Evolutionary conservation across 2,113 vertebrate genomes (phyloP).

Genomic region (Azemiops feae): DNA sequence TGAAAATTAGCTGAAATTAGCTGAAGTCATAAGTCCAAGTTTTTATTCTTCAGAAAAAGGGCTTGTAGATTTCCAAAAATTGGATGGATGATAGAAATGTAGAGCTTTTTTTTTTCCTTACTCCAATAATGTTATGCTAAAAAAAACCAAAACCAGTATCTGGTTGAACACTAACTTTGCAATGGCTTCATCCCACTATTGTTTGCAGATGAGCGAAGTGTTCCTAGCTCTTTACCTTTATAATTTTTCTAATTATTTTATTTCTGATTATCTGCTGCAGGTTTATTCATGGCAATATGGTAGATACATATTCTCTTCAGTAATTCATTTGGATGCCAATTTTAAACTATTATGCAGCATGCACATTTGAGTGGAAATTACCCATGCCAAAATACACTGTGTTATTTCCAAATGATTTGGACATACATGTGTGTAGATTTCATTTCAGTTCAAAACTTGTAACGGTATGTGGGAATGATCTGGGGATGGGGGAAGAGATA

Average conservation of each 20-base stretch:
- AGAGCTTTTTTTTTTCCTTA: not conserved
- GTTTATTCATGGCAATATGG: not conserved
- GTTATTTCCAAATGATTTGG: not conserved
- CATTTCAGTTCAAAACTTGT: not conserved
- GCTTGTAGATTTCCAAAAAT: not conserved
- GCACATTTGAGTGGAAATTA: not conserved
- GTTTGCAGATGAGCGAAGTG: not conserved
- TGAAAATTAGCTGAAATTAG: not conserved
- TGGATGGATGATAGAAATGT: not conserved
- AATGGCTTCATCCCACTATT: not conserved
- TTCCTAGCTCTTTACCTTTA: not conserved
- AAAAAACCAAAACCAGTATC: not conserved
- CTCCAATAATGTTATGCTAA: not conserved
- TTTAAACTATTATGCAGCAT: not conserved
- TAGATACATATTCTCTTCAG: not conserved
- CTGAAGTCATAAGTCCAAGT: not conserved
- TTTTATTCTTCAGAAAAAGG: not conserved
- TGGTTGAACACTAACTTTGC: not conserved
- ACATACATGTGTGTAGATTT: not conserved
- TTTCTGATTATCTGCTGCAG: not conserved
- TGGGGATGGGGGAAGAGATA: not conserved
- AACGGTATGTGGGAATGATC: not conserved
- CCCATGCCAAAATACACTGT: not conserved
- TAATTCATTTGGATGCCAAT: not conserved
- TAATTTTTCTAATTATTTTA: not conserved